Base-by-base conservation (phyloP, 1,140 invertebrate genomes). In the Stenopsyche tienmushanensis region DNA sequence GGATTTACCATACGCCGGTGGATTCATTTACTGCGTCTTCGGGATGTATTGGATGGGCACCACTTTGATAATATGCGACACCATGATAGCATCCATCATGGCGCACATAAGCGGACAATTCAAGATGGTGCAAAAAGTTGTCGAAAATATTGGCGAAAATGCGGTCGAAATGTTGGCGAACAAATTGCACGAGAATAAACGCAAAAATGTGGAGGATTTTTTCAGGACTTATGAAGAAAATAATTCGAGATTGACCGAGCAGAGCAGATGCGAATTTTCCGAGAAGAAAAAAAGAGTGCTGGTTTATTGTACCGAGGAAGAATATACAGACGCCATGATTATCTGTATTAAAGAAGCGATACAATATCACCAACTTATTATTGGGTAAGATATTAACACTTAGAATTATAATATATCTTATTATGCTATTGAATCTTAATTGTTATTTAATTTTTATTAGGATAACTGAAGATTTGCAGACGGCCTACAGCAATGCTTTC, bases 81-180 rank as follows among this genome's bases (percentile, higher is more conserved):
- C 64, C 8, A 57, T 69, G 63, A 62, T 69, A n/a, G 67, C 67
- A 1, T 69, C 67, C 2, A 58, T 69, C 2, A 65, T 69, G 63
- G 39, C 59, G 3, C 67, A 69, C 17, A 65, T 69, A 2, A 63
- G 63, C 34, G 67, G 63, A 9, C 67, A 69, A 58, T 69, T 65
- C 24, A 24, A 15, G 23, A 65, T 69, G 58, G 29, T 69, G 20
- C 67, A 69, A 21, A 69, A 62, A 1, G 15, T 50, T 13, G 15
- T 69, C 1, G 63, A 57, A 34, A 65, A 49, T 26, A 49, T 54
- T 44, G 64, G 44, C 7, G 23, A 42, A 13, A 21, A 50, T 52
- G 63, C 63, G 15, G 42, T 69, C 9, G 29, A 65, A 21, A 45
- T 65, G 18, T 24, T 69, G 24, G 15, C 29, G 15, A n/a, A 62